A percentile compares a stretch with the other conserved stretches of the same genome.
Conservation (phyloP, 53 echinoderm and acorn worm genomes). For the Mesocentrotus franciscanus region DNA sequence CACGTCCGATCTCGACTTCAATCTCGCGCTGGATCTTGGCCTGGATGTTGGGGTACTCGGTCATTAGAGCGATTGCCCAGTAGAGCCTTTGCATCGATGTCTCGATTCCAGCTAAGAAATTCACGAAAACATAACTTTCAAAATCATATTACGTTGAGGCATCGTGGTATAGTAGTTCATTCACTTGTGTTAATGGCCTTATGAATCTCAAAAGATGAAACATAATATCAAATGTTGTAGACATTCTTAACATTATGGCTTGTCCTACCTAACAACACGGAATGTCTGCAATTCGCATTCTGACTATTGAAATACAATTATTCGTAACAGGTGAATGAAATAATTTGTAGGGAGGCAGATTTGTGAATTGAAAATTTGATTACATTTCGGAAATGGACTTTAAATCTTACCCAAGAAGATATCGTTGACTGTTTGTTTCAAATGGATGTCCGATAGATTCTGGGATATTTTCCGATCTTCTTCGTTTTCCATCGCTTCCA, state of each 20-base stretch:
- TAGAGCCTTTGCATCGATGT: slow-evolving; percentile 79
- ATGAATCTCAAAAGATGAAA: background rate
- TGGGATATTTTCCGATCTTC: background rate
- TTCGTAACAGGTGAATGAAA: background rate
- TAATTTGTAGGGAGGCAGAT: background rate
- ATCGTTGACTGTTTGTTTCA: slow-evolving; percentile 76
- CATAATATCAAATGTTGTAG: too few species aligned
- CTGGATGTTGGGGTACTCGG: slow-evolving; percentile 81
- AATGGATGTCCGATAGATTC: slow-evolving; percentile 74
- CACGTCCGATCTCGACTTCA: slow-evolving; percentile 80
- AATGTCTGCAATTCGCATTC: too few species aligned
- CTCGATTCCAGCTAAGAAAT: slow-evolving; percentile 78
- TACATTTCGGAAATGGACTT: too few species aligned
- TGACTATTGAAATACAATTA: too few species aligned
- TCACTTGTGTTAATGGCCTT: background rate
- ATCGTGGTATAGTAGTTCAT: too few species aligned
- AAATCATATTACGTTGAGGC: background rate
- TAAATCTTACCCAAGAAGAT: slow-evolving; percentile 74
- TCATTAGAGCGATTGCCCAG: slow-evolving; percentile 78
- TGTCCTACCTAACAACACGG: too few species aligned
- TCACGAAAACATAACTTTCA: too few species aligned
- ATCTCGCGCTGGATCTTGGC: slow-evolving; percentile 80
- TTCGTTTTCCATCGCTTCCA: slow-evolving; percentile 65
- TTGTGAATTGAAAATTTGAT: too few species aligned
- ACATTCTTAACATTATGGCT: too few species aligned